Base-by-base conservation (phyloP, 1,140 invertebrate genomes). In the Zelostemma sp. region DNA sequence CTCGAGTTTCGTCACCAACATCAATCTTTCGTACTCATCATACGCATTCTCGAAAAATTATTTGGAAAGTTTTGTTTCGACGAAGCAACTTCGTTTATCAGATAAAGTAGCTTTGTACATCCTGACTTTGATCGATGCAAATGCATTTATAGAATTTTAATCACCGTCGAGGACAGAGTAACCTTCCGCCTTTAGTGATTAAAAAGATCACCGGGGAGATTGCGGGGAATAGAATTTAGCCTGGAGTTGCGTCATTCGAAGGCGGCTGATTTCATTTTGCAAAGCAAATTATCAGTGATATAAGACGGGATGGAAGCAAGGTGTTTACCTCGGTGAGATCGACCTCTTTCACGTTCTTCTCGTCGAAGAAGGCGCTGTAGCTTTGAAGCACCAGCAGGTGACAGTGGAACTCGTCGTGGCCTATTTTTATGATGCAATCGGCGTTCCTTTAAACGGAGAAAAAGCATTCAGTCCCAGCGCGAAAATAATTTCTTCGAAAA, bases 381-480 rank as follows among this genome's bases (percentile, higher is more conserved):
- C 87, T 88, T 66, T 89, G 88, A 1, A 89, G 76, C 4, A 90
- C 88, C n/a, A 89, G 77, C 4, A 88, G 72, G 66, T 89, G 88
- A 69, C 88, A 90, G 46, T 85, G 83, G 65, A 88, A 90, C 70
- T 88, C 87, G 70, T 88, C 86, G 35, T 85, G 79, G 17, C 85
- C 88, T 48, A 89, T 85, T 53, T 83, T 81, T 9, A 89, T 80
- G 31, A 87, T 84, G 64, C 87, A 88, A 69, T 90, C 88, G 1
- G 88, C 86, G 72, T 89, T 89, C 68, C 88, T 88, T 76, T n/a
- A 82, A 81, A 72, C 51, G n/a, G n/a, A 63, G 72, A 47, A 72
- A 50, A 58, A 45, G 8, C 41, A 50, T 41, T 41, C 15, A 6
- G 14, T 41, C 40, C 1, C 35, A 2, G 2, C 35, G 2, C 9